Evolutionary conservation across 2,797 vertebrate genomes (phyloP).

Genomic region (Orientallactaga sibirica): DNA sequence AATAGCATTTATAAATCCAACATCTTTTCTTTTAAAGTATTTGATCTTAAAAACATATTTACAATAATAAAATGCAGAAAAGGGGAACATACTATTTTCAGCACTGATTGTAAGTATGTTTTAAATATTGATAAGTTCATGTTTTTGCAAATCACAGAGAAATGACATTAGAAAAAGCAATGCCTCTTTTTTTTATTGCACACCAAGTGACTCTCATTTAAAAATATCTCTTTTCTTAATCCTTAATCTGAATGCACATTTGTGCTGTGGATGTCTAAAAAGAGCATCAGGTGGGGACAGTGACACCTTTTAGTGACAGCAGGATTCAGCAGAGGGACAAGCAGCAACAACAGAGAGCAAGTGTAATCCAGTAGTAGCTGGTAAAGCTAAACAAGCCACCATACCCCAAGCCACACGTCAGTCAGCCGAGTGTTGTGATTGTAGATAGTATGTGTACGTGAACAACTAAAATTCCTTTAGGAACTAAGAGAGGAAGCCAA

Average conservation of each 20-base stretch:
- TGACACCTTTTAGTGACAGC: slow-evolving; percentile 53
- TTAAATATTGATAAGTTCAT: slow-evolving; percentile 88
- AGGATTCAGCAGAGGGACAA: slow-evolving; percentile 23
- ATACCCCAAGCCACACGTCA: not conserved
- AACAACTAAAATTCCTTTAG: not conserved
- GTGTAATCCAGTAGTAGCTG: slow-evolving; percentile 53
- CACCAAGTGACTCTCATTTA: slow-evolving; percentile 58
- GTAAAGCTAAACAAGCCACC: slow-evolving; percentile 64
- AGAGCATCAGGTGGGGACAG: slow-evolving; percentile 2
- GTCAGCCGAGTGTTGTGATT: not conserved
- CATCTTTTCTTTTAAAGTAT: slow-evolving; percentile 81
- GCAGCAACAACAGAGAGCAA: slow-evolving; percentile 71
- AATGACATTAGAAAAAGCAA: slow-evolving; percentile 64
- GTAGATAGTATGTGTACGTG: slow-evolving; percentile 40
- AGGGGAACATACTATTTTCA: slow-evolving; percentile 67
- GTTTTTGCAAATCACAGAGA: slow-evolving; percentile 68
- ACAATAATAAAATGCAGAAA: slow-evolving; percentile 88
- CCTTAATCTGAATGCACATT: slow-evolving; percentile 68
- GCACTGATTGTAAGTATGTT: slow-evolving; percentile 80
- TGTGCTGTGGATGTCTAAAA: slow-evolving; percentile 46
- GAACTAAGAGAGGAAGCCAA: slow-evolving; percentile 63
- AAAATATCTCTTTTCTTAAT: slow-evolving; percentile 69
- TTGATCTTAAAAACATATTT: slow-evolving; percentile 88
- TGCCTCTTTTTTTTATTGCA: slow-evolving; percentile 70
- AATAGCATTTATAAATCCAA: slow-evolving; percentile 89